A percentile compares a stretch with the other conserved stretches of the same genome.
Conservation (phyloP, 1,140 invertebrate genomes). For the Lanistes nyassanus region DNA sequence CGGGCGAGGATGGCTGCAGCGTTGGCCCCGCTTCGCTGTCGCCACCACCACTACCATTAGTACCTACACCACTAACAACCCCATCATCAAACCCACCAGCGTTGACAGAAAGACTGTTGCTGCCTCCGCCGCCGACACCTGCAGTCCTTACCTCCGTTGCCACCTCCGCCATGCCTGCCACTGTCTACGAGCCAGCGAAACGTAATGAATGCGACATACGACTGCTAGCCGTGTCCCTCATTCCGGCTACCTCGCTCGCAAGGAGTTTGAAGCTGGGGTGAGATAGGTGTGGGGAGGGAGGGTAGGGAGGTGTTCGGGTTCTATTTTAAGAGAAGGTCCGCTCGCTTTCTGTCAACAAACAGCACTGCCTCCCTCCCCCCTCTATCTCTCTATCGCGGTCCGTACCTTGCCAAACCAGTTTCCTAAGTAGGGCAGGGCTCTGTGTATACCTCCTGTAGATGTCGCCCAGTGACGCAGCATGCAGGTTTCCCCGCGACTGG, state of each 20-base stretch:
- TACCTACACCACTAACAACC: not conserved
- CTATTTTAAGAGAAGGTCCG: not conserved
- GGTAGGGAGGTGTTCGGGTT: no score
- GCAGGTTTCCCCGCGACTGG: not conserved
- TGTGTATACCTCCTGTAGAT: not conserved
- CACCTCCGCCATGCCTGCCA: conserved; percentile 6
- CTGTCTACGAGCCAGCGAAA: not conserved
- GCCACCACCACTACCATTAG: not conserved
- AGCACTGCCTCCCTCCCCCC: not conserved
- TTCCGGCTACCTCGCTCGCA: not conserved
- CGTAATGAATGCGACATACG: not conserved
- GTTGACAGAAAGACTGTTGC: no score
- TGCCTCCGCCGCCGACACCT: not conserved
- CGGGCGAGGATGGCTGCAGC: conserved; percentile 28
- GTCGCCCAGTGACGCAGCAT: conserved; percentile 10
- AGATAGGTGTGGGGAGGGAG: no score
- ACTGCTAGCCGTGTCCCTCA: conserved; percentile 6
- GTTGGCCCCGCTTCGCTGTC: not conserved
- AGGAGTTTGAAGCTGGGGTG: no score
- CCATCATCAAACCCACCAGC: no score
- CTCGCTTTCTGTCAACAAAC: no score
- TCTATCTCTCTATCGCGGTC: not conserved
- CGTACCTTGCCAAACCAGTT: conserved; percentile 25
- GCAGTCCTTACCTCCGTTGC: not conserved
- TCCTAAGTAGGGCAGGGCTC: not conserved